phyloP scores from a whole-genome alignment of 1,140 invertebrate genomes.

The Platyura marginata region DNA sequence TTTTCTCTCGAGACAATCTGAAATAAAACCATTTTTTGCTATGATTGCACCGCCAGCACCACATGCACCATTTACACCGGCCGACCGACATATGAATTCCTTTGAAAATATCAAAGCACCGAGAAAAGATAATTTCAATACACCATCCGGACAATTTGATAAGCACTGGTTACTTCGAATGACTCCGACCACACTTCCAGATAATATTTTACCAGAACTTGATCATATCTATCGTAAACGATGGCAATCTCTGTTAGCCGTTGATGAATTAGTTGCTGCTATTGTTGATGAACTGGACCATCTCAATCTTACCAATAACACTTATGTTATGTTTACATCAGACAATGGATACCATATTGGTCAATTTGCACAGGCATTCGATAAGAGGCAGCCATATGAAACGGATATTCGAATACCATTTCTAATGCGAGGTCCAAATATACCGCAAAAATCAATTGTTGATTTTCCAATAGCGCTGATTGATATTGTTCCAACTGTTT shows the following conservation, averaged over 20 bases:
- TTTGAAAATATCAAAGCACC: slow-evolving; percentile 41
- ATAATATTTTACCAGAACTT: slow-evolving; percentile 32
- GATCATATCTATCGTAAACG: slow-evolving; percentile 48
- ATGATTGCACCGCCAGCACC: slow-evolving; percentile 66
- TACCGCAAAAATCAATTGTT: slow-evolving; percentile 27
- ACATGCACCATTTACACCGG: slow-evolving; percentile 68
- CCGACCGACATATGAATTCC: slow-evolving; percentile 40
- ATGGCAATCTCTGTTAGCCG: slow-evolving; percentile 62
- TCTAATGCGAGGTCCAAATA: slow-evolving; percentile 53
- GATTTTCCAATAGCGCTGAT: slow-evolving; percentile 47
- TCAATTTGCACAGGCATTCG: slow-evolving; percentile 68
- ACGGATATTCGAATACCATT: slow-evolving; percentile 71
- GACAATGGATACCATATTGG: slow-evolving; percentile 84
- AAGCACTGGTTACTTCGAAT: slow-evolving; percentile 64
- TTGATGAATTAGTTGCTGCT: slow-evolving; percentile 63
- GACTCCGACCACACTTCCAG: slow-evolving; percentile 39
- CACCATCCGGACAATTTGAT: slow-evolving; percentile 16
- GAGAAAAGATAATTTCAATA: slow-evolving; percentile 57
- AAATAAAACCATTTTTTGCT: slow-evolving; percentile 51
- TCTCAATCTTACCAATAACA: slow-evolving; percentile 40
- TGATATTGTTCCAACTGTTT: slow-evolving; percentile 65
- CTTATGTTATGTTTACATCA: slow-evolving; percentile 67
- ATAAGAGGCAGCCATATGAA: slow-evolving; percentile 80
- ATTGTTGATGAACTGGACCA: slow-evolving; percentile 36
- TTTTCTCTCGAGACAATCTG: not conserved